Evolutionary conservation across 2,797 vertebrate species (phyloP), one percentile per base, ranked within the genome.

Genomic region (Peromyscus nudipes): DNA sequence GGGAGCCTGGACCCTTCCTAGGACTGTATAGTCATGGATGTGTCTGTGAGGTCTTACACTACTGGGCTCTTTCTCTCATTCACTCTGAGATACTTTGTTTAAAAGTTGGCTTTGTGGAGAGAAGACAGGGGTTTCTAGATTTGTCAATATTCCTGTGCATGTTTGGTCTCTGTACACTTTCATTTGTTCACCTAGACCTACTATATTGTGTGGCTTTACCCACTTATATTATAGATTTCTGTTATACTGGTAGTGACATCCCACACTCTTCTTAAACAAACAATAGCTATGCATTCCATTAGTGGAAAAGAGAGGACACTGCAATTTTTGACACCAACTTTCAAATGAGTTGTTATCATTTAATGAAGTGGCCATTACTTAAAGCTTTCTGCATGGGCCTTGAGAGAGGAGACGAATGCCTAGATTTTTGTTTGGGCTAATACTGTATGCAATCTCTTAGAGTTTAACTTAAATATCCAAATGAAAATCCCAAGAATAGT

Each of bases 211-310:
- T 80, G 13, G 40, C 67, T 92, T 95, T 82, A 89, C 29, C 57
- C 82, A 21, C 37, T 14, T 65, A 2, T 92, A 87, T 23, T 16
- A 46, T 55, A 97, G 93, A 95, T 96, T 97, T 97, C 73, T 97
- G 91, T 97, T 98, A 98, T 37, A 55, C 79, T 95, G 75, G 34
- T 71, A 96, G 55, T 25, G 0, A 34, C 87, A 92, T 34, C 29
- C 65, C 67, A 94, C 94, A 97, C 95, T 96, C 98, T 96, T 96
- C 71, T 90, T 82, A 97, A 91, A 83, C 91, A 79, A 96, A 80
- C 92, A 96, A 80, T 90, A 86, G 77, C 92, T 96, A 57, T 89
- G 14, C 80, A 89, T 95, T 97, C 23, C 97, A 2, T 87, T 95
- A 96, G 64, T 96, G 96, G 80, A 34, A 62, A 16, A 98, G 79